These are phyloP conservation scores for Lepus americanus DNA, from an alignment of 2,113 vertebrate species.

Conservation along the genomic window DNA sequence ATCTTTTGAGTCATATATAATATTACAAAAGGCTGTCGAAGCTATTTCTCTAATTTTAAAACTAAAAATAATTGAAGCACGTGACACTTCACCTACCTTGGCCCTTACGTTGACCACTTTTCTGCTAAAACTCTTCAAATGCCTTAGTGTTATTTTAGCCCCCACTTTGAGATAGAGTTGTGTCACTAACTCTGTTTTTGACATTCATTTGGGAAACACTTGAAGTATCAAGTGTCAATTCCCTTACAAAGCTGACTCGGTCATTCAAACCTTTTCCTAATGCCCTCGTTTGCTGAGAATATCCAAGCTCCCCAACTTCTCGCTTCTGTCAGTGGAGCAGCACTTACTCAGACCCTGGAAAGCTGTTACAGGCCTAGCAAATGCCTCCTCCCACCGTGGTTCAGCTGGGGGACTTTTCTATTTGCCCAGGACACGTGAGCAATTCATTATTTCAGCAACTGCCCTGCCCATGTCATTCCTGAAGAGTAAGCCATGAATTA, in stretches of 20 bases:
- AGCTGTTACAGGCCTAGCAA: not conserved
- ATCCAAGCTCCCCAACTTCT: not conserved
- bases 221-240: constrained; percentile 8
- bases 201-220: constrained; percentile 36
- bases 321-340: not conserved
- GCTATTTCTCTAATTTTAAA: constrained; percentile 40
- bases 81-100: not conserved
- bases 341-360: rapidly evolving
- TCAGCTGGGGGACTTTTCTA: constrained; percentile 28
- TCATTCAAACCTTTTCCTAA: constrained; percentile 6
- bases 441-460: constrained; percentile 88
- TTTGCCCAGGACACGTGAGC: constrained; percentile 86
- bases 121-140: not conserved
- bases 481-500: constrained; percentile 55
- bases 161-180: not conserved
- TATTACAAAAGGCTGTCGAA: not conserved
- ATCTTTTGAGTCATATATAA: constrained; percentile 31
- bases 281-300: not conserved
- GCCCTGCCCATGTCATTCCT: constrained; percentile 46
- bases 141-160: not conserved
- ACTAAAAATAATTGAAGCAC: not conserved
- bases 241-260: not conserved
- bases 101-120: not conserved
- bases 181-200: constrained; percentile 1
- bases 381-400: not conserved